Conservation (phyloP, 2,797 vertebrate species). For the Limnodromus scolopaceus region DNA sequence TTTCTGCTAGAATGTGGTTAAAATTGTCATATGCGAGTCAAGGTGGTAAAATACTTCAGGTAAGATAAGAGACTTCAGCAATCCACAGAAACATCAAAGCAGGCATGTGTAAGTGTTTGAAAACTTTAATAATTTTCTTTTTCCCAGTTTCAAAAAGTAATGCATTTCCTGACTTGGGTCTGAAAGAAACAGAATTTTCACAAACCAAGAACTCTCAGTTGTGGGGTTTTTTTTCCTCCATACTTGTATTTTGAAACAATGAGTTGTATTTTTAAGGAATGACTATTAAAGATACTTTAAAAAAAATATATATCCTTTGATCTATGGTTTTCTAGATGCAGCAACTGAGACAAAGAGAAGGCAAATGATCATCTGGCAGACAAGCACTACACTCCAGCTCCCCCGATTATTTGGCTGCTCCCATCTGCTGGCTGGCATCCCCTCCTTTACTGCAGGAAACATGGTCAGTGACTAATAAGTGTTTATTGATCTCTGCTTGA, state of each 20-base stretch:
- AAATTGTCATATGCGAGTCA: background rate
- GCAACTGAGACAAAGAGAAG: background rate
- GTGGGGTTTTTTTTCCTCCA: background rate
- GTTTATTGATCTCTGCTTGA: constrained; percentile 42
- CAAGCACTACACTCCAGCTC: background rate
- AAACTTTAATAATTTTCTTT: background rate
- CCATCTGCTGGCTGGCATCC: background rate
- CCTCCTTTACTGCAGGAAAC: constrained; percentile 11
- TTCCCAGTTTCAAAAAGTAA: background rate
- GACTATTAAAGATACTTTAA: background rate
- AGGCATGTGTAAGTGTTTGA: background rate
- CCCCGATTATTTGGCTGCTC: background rate
- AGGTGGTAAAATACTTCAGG: background rate
- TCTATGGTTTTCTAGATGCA: background rate
- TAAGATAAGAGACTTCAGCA: background rate
- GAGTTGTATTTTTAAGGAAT: background rate
- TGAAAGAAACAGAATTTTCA: background rate
- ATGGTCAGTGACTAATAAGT: constrained; percentile 21
- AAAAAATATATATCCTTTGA: background rate
- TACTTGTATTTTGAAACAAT: background rate
- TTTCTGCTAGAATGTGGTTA: background rate
- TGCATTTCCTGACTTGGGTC: background rate
- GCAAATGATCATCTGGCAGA: background rate
- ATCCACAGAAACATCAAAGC: background rate
- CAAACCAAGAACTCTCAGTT: background rate